Conservation (phyloP, 2,113 vertebrate genomes). For the Camelus bactrianus region DNA sequence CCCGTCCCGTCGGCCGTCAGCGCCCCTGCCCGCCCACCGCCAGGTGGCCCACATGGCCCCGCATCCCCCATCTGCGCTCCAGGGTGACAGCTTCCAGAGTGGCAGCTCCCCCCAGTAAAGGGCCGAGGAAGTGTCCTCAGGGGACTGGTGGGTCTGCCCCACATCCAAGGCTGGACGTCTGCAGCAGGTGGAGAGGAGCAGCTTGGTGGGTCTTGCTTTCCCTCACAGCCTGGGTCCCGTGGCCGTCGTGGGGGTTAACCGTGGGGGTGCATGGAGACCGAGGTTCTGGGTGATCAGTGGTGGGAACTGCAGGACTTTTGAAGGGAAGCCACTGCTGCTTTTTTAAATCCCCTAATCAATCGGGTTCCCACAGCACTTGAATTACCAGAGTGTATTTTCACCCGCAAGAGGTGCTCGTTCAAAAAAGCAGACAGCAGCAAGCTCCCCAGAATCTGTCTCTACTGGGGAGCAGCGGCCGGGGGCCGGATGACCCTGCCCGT, state of each 20-base stretch:
- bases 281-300: accelerated
- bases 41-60: accelerated
- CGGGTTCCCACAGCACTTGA: background rate
- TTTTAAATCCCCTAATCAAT: background rate
- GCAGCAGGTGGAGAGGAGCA: too few species aligned
- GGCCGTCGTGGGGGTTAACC: background rate
- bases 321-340: too few species aligned
- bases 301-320: background rate
- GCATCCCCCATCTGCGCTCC: accelerated
- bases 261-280: background rate
- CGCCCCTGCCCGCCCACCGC: accelerated
- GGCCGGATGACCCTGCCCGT: background rate
- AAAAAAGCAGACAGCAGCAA: accelerated
- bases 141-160: background rate
- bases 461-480: accelerated
- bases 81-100: background rate
- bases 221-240: too few species aligned
- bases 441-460: accelerated
- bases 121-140: background rate
- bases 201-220: too few species aligned
- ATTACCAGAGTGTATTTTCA: background rate
- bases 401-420: background rate
- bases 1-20: background rate
- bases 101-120: background rate
- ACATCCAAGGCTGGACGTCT: background rate